phyloP scores from a whole-genome alignment of 2,888 invertebrate species.

The Hemithea aestivaria region DNA sequence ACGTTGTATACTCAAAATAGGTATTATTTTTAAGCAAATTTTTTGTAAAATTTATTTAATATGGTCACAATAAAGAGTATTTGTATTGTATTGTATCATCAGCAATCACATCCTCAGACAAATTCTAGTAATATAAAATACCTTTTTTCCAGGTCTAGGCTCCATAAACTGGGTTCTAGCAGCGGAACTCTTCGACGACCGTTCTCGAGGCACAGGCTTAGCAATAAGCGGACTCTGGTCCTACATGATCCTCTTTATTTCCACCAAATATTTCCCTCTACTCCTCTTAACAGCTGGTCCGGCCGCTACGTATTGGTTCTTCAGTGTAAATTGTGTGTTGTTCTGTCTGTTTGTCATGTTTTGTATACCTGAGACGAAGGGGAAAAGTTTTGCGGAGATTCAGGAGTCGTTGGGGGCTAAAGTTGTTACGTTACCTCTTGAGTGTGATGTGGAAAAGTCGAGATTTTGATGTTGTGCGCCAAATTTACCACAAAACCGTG shows the following conservation, averaged over 20 bases:
- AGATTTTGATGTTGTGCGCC: too few relatives aligned
- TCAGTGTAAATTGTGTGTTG: slow-evolving; percentile 35
- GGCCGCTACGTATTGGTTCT: slow-evolving; percentile 45
- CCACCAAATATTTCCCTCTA: slow-evolving; percentile 42
- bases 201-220: slow-evolving; percentile 41
- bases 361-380: slow-evolving; percentile 60
- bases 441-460: too few relatives aligned
- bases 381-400: slow-evolving; percentile 55
- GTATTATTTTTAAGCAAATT: too few relatives aligned
- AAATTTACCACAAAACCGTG: too few relatives aligned
- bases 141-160: slow-evolving; percentile 51
- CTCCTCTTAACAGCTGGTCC: slow-evolving; percentile 39
- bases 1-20: too few relatives aligned
- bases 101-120: too few relatives aligned
- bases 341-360: slow-evolving; percentile 35
- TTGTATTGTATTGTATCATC: too few relatives aligned
- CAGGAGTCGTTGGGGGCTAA: slow-evolving; percentile 39
- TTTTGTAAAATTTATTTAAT: too few relatives aligned
- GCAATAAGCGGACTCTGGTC: slow-evolving; percentile 26
- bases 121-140: too few relatives aligned
- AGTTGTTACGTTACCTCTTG: too few relatives aligned
- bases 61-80: too few relatives aligned
- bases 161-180: slow-evolving; percentile 45
- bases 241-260: slow-evolving; percentile 34
- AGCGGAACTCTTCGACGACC: slow-evolving; percentile 53